phyloP scores from a whole-genome alignment of 2,888 invertebrate species.

The Crossocerus cetratus region DNA sequence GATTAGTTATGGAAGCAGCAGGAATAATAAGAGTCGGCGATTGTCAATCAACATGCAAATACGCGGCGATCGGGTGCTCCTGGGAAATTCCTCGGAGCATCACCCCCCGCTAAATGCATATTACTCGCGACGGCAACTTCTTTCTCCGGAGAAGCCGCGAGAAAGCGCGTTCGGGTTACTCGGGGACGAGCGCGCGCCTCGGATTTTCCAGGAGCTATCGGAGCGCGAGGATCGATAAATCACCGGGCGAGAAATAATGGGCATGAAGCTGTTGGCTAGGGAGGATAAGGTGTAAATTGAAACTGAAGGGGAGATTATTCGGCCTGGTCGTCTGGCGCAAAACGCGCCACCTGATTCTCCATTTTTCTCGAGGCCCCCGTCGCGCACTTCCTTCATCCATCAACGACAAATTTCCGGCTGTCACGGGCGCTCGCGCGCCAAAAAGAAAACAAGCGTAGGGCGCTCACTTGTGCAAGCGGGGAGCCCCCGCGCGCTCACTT shows the following conservation, averaged over 20 bases:
- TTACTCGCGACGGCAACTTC: too few relatives aligned
- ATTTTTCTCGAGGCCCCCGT: conserved; percentile 7
- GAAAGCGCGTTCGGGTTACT: background rate
- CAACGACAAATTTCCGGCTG: background rate
- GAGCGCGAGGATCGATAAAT: conserved; percentile 26
- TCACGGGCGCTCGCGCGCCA: background rate
- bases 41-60: conserved; percentile 63
- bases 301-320: conserved; percentile 15
- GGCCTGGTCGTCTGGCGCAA: background rate
- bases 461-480: background rate
- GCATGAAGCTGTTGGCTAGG: conserved; percentile 13
- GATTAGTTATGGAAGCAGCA: conserved; percentile 23
- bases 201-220: background rate
- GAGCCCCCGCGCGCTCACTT: too few relatives aligned
- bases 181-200: background rate
- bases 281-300: conserved; percentile 4
- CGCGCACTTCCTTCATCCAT: background rate
- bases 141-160: background rate
- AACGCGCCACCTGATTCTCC: background rate
- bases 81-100: conserved; percentile 24
- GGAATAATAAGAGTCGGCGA: conserved; percentile 38
- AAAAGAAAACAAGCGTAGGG: background rate
- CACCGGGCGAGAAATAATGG: conserved; percentile 1
- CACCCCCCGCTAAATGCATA: background rate
- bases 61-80: conserved; percentile 16